Percentiles rank a stretch among this genome's conserved stretches.
Evolutionary conservation across 2,113 vertebrate genomes (phyloP).

Genomic region (Haplochromis burtoni): DNA sequence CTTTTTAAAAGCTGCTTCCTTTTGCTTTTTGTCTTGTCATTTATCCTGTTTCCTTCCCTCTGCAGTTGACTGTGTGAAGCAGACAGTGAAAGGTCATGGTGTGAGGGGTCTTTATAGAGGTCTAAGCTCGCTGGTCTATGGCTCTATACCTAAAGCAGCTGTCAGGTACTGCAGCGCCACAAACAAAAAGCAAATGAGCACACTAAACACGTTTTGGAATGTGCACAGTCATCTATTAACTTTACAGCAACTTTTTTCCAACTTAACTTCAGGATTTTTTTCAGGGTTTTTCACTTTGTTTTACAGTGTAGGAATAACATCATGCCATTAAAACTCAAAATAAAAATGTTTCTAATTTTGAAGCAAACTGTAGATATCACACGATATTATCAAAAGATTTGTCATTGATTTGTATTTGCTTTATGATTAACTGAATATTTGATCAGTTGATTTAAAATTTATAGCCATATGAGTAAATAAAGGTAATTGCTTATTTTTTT

Average conservation of each 20-base stretch:
- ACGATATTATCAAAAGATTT: not conserved
- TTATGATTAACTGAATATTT: not conserved
- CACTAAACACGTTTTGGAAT: not conserved
- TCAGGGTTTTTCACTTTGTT: not conserved
- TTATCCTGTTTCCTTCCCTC: not conserved
- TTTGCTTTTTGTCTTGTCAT: not conserved
- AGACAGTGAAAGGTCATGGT: slow-evolving; percentile 80
- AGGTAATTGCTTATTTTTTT: not conserved
- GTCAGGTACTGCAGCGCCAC: slow-evolving; percentile 74
- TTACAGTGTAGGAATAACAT: not conserved
- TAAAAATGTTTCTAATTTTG: not conserved
- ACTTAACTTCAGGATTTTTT: not conserved
- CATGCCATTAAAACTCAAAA: not conserved
- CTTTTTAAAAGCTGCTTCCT: not conserved
- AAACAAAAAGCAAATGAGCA: not conserved
- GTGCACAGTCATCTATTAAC: not conserved
- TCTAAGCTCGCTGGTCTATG: slow-evolving; percentile 84
- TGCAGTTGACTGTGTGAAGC: slow-evolving; percentile 83
- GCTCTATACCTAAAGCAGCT: slow-evolving; percentile 93
- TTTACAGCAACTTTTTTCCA: not conserved
- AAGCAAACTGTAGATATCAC: not conserved
- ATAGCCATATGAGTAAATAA: not conserved
- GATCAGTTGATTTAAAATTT: not conserved
- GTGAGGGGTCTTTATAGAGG: slow-evolving; percentile 83
- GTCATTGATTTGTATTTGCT: not conserved